Evolutionary conservation across 2,797 vertebrate species (phyloP).

Genomic region (Leptoclinus maculatus): DNA sequence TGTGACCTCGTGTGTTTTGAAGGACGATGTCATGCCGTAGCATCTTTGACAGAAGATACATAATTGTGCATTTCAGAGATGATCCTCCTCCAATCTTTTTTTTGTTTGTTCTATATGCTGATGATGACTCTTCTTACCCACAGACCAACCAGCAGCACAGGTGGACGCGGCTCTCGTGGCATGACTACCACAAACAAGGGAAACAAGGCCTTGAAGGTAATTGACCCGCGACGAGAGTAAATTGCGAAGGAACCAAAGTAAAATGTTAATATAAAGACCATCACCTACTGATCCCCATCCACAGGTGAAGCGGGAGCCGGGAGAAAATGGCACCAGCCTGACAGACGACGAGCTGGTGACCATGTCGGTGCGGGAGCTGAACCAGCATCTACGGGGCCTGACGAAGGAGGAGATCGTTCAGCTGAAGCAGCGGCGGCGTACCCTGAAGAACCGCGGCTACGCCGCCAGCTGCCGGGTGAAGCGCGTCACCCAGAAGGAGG

Average conservation of each 20-base stretch:
- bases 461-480: constrained; percentile 98
- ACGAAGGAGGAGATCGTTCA: constrained; percentile 97
- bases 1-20: constrained; percentile 46
- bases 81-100: background rate
- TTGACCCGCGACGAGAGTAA: background rate
- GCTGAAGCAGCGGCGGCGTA: constrained; percentile 97
- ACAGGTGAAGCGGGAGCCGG: constrained; percentile 98
- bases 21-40: constrained; percentile 48
- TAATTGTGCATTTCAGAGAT: constrained; percentile 15
- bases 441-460: constrained; percentile 97
- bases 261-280: constrained; percentile 1
- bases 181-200: constrained; percentile 99
- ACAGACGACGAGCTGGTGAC: constrained; percentile 98
- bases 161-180: constrained; percentile 90
- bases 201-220: constrained; percentile 98
- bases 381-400: constrained; percentile 97
- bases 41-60: constrained; percentile 20
- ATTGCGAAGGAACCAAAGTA: background rate
- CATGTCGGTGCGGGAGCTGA: constrained; percentile 98
- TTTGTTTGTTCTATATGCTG: constrained; percentile 24
- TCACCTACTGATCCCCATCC: background rate
- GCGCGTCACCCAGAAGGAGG: constrained; percentile 97
- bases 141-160: constrained; percentile 85
- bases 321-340: constrained; percentile 98
- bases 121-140: constrained; percentile 39